Base-by-base conservation (phyloP, 2,797 vertebrate genomes). In the Lerista edwardsae region DNA sequence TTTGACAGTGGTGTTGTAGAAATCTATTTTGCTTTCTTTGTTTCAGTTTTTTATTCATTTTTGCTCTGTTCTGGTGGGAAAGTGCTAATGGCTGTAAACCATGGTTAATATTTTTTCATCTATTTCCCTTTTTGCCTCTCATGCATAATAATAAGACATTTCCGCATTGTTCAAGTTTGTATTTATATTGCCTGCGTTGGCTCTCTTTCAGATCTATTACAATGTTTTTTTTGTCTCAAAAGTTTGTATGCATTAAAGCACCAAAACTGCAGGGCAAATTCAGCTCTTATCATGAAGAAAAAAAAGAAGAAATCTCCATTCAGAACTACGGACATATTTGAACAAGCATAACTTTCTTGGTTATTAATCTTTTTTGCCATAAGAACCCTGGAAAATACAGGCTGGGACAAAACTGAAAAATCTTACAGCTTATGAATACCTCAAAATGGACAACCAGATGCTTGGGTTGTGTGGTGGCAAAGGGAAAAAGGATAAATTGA, bases 51-150 rank as follows among this genome's bases (percentile, higher is more conserved):
- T 55, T 79, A 31, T 0, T 2, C 81, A 82, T 91, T 92, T 92
- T 93, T 86, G 94, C 88, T 94, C 92, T 95, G 95, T 96, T 93
- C 68, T 96, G 94, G 94, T 95, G 95, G 95, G 95, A 94, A 91
- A 92, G 92, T 94, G 95, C 94, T 93, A 93, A 93, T 94, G 93
- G 95, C 88, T 95, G 90, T 95, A 93, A 94, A 94, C 94, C 88
- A 92, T 95, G 92, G 90, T 96, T 93, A 95, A 92, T 95, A 90
- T 96, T 95, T 94, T 86, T 68, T 44, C 95, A 95, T 97, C 94
- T 91, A 93, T 96, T 95, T 95, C 93, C 93, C 88, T 93, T 90
- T 94, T 94, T 90, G 89, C 89, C 94, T 94, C 94, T 95, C 95
- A 93, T 95, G 94, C 95, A 94, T 96, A 95, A 93, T 93, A 93